Base-by-base conservation (phyloP, 1,140 invertebrate genomes). In the Theocolax elegans region DNA sequence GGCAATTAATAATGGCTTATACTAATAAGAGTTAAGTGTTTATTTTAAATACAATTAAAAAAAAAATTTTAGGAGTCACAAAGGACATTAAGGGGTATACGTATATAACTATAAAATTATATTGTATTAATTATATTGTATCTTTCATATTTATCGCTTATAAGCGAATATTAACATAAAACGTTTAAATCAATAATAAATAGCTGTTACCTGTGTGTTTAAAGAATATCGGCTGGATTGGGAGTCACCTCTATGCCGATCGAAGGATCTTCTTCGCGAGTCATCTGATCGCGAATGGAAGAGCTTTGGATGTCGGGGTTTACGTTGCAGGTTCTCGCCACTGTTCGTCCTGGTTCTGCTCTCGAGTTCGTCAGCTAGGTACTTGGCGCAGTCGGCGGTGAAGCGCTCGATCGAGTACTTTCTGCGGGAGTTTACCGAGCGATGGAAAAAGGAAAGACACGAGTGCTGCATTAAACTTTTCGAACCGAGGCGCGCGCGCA, bases 281-380 rank as follows among this genome's bases (percentile, higher is more conserved):
- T 85, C 85, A 53, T 86, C 85, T 1, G 85, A 86, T 29, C 79
- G 79, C 6, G 83, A 85, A 59, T 85, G 83, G 65, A 81, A 77
- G 1, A 86, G 75, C 10, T 83, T 85, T 9, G 80, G 76, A 29
- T 81, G 81, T 15, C 79, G n/a, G 75, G 77, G 19, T 75, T 75
- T 13, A 78, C 15, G 58, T 17, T 62, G 67, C 6, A 69, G 58
- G 17, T 76, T 83, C 29, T 86, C 84, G 0, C 80, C 79, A 31
- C 81, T 85, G 60, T 73, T 83, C 1, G 83, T 72, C 12, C 80
- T 76, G 15, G 77, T 78, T 51, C 77, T 76, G 31, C 80, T 75
- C 40, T 84, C 81, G 7, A 76, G 17, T 0, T 85, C 82, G 25
- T 83, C 82, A 7, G 71, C 60, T 6, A 79, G 66, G 49, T 79